phyloP scores from a whole-genome alignment of 1,140 invertebrate genomes.

The Ruditapes philippinarum region DNA sequence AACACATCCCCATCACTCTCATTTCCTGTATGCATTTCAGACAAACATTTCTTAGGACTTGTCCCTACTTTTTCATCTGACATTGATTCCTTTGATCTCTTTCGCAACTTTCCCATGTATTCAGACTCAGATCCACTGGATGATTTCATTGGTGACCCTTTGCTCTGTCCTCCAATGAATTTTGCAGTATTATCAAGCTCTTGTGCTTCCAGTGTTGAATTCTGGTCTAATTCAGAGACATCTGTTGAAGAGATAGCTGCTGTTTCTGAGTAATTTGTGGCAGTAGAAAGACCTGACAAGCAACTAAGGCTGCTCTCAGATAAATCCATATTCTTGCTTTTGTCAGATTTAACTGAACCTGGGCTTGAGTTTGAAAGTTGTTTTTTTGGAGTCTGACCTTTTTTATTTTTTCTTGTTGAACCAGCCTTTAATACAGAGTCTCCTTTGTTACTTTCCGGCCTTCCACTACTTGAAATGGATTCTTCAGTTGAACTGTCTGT shows the following conservation, averaged over 20 bases:
- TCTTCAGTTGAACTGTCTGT: neutral
- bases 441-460: neutral
- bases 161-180: neutral
- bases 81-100: neutral
- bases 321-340: neutral
- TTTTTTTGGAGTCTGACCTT: neutral
- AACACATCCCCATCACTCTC: constrained; percentile 47
- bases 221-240: neutral
- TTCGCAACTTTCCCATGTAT: neutral
- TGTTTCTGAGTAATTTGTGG: neutral
- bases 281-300: neutral
- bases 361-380: neutral
- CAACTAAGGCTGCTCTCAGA: neutral
- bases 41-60: neutral
- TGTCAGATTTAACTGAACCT: neutral
- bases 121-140: neutral
- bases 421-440: neutral
- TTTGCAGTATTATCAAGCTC: constrained; percentile 9
- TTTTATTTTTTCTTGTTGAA: neutral
- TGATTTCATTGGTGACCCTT: neutral
- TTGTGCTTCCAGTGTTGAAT: neutral
- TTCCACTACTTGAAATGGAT: neutral
- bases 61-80: neutral
- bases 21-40: neutral
- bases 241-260: neutral